Base-by-base conservation (phyloP, 1,140 invertebrate species). In the Octopus sinensis region DNA sequence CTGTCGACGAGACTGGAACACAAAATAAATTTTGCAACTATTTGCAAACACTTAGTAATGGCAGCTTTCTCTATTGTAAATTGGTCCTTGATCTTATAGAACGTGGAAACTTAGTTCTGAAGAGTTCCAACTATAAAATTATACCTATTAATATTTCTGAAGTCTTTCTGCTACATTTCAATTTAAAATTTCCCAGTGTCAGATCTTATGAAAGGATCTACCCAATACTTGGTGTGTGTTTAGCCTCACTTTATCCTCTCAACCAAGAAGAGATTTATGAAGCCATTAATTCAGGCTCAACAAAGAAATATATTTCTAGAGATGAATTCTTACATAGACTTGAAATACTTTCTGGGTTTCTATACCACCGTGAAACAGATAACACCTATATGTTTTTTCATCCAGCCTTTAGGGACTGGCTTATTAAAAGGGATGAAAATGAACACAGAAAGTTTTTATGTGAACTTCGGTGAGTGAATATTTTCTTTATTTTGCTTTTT, bases 321-420 rank as follows among this genome's bases (percentile, higher is more conserved):
- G 86, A 89, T 9, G 90, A 91, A 9, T 90, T 90, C 83, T 77
- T 84, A 54, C 86, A 89, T 78, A 82, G 89, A 77, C 84, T 90
- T 81, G 85, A 84, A 56, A 80, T 88, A 53, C 79, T 91, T 75
- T 83, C 85, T 5, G 95, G 95, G 78, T 96, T 98, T 86, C 92
- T 98, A 4, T 95, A 97, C 79, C 96, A 96, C 88, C 92, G 96
- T 75, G 92, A 95, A 80, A 73, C 68, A 73, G 97, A 98, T 90
- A 95, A 96, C 87, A 97, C 96, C 0, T 97, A 96, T 90, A 97
- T 98, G 96, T 97, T 98, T 89, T 97, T 98, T 90, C 97, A 98
- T 90, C 96, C 96, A 1, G 96, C 96, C 10, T 96, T 98, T 90
- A 95, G 97, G 92, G 97, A 98, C 91, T 98, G 97, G 97, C 92